Evolutionary conservation across 2,113 vertebrate genomes (phyloP), one percentile per base, ranked within the genome.

Genomic region (Symphodus melops): DNA sequence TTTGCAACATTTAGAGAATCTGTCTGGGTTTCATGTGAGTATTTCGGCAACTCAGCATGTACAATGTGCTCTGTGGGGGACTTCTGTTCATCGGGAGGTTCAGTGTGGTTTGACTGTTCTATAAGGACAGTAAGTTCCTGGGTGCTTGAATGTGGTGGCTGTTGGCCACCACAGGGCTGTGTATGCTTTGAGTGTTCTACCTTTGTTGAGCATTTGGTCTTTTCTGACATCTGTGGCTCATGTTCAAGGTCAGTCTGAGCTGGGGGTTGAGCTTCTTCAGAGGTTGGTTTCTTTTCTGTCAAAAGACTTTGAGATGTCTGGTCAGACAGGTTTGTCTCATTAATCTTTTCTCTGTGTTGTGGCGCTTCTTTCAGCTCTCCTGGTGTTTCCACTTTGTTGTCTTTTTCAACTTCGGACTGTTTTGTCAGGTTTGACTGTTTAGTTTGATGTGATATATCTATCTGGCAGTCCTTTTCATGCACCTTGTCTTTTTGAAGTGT

Each of bases 391-490:
- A 77, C 66, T 68, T 69, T 54, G 12, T 56, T 23, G n/a, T 81
- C 49, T 41, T 66, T 69, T 58, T 88, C 77, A 42, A 44, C 25
- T 20, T 51, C 25, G 16, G 65, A 46, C 28, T 53, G 36, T 61
- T 84, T 81, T 37, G 72, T 83, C 67, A 83, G 52, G 13, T 73
- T 69, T 28, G 44, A 82, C 23, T 61, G 41, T 41, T 78, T 58
- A 33, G 39, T 71, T 64, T 80, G 59, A 59, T 83, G 80, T 21
- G 65, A 75, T 10, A 67, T 56, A 37, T 88, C 73, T 9, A 78
- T 74, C 58, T 85, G 83, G 14, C 67, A 77, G 54, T 84, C 75
- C 13, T 82, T 85, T 85, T 75, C 77, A 39, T 59, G 69, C 62
- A 59, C 61, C 33, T 83, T 55, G 8, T 89, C 82, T 16, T 19